Percentiles rank a stretch among this genome's conserved stretches.
Evolutionary conservation across 2,113 vertebrate species (phyloP).

Genomic region (Regulus satrapa): DNA sequence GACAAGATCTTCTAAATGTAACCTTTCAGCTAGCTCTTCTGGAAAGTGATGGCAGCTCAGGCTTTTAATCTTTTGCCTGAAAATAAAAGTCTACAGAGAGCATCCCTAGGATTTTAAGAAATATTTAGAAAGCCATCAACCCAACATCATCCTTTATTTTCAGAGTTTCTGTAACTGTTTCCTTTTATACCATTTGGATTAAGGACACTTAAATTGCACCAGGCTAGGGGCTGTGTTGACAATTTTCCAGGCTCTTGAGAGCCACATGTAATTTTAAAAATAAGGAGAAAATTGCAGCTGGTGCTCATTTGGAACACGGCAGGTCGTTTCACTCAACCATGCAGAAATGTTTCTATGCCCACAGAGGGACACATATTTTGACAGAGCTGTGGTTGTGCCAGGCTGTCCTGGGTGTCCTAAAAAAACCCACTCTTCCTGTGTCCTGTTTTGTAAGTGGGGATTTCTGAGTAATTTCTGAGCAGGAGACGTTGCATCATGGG

Average conservation of each 20-base stretch:
- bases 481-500: conserved; percentile 61
- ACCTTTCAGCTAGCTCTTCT: neutral
- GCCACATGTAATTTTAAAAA: conserved; percentile 8
- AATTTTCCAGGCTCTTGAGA: conserved; percentile 4
- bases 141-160: neutral
- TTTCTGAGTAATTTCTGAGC: conserved; percentile 64
- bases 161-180: conserved; percentile 4
- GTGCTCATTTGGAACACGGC: neutral
- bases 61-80: neutral
- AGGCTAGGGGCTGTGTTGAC: neutral
- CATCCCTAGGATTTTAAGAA: neutral
- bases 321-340: neutral
- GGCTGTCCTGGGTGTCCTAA: conserved; percentile 44
- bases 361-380: conserved; percentile 14
- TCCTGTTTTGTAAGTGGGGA: conserved; percentile 51
- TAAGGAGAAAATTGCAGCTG: conserved; percentile 11
- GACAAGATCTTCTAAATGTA: neutral
- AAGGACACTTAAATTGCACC: neutral
- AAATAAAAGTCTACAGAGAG: neutral
- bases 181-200: conserved; percentile 17
- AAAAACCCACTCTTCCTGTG: neutral
- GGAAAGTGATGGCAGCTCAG: neutral
- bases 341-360: conserved; percentile 1
- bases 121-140: neutral
- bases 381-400: conserved; percentile 4